Evolutionary conservation across 2,888 invertebrate genomes (phyloP).

Genomic region (Plebejus argus): DNA sequence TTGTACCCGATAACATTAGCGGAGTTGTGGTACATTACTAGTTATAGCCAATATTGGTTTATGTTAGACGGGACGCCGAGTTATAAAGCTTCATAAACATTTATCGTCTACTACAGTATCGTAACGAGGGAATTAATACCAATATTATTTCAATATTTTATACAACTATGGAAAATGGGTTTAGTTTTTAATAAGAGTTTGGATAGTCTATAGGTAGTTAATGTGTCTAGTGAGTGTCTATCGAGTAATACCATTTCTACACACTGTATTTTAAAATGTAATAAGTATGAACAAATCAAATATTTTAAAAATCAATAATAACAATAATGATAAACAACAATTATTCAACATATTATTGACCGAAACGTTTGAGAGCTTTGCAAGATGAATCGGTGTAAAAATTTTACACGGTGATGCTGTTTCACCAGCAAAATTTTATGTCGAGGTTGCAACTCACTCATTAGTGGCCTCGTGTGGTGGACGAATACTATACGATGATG

Average conservation of each 20-base stretch:
- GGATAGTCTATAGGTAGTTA: neutral
- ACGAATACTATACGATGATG: slow-evolving; percentile 11
- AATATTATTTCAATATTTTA: slow-evolving; percentile 9
- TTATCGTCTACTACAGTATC: slow-evolving; percentile 2
- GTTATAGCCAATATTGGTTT: slow-evolving; percentile 40
- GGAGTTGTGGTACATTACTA: slow-evolving; percentile 9
- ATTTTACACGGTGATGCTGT: neutral
- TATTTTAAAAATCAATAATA: no score
- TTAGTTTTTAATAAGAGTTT: neutral
- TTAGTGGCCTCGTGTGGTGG: neutral
- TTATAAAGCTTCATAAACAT: slow-evolving; percentile 25
- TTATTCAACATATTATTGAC: no score
- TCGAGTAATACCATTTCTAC: no score
- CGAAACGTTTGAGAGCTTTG: no score
- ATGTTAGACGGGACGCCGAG: neutral
- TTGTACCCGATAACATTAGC: neutral
- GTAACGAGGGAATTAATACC: slow-evolving; percentile 13
- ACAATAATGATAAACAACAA: no score
- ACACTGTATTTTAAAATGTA: no score
- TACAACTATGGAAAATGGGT: neutral
- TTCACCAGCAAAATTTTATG: neutral
- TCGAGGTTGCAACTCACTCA: neutral
- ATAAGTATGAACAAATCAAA: no score
- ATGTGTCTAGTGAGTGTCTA: neutral
- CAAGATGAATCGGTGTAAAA: no score